A percentile compares a stretch with the other conserved stretches of the same genome.
Evolutionary conservation across 2,113 vertebrate genomes (phyloP).

Genomic region (Grantiella picta): DNA sequence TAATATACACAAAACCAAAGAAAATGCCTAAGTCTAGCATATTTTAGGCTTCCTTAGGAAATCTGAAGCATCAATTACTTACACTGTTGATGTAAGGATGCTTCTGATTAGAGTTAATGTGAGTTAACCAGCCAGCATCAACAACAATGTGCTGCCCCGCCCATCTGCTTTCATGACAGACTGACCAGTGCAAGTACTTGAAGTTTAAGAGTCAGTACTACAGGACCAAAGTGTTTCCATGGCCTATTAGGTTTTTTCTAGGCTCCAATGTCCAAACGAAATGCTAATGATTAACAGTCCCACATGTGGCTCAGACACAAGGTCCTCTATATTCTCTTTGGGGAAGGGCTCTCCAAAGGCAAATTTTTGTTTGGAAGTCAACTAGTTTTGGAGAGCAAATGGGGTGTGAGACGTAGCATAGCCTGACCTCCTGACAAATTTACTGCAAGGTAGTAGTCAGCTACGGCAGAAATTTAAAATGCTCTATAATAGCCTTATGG

Average conservation of each 20-base stretch:
- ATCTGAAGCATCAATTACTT: background rate
- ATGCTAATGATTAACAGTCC: background rate
- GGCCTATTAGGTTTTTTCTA: background rate
- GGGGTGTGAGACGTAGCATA: background rate
- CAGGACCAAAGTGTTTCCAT: background rate
- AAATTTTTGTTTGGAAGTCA: conserved; percentile 6
- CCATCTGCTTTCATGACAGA: background rate
- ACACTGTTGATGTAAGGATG: background rate
- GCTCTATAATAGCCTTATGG: background rate
- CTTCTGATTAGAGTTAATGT: background rate
- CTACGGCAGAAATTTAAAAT: background rate
- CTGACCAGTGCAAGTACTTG: background rate
- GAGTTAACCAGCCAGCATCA: background rate
- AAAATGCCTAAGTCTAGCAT: background rate
- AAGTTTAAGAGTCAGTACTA: background rate
- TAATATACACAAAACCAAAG: background rate
- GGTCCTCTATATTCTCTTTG: background rate
- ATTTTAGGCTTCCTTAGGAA: conserved; percentile 20
- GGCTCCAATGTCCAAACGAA: background rate
- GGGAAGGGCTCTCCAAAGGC: background rate
- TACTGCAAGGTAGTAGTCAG: background rate
- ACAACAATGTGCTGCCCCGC: background rate
- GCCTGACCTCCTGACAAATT: background rate
- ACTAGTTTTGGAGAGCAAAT: conserved; percentile 23
- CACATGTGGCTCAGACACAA: background rate